Conservation (phyloP, 1,140 invertebrate species). For the Drosophila obscura region DNA sequence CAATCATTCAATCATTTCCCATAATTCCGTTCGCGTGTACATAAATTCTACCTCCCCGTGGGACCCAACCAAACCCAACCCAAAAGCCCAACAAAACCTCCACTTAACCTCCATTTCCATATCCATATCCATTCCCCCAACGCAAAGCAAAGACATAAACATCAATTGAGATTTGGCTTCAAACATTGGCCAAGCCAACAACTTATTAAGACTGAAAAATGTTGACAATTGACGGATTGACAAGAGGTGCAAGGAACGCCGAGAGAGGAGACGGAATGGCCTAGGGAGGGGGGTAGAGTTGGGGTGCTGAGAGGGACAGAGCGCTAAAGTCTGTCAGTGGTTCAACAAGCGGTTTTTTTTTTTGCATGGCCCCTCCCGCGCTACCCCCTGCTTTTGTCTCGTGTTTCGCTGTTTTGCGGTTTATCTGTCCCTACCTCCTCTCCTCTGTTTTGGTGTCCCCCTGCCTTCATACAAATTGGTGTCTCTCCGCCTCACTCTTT, state of each 20-base stretch:
- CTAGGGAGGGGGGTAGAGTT: background rate
- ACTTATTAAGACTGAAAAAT: conserved; percentile 60
- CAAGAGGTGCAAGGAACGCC: conserved; percentile 4
- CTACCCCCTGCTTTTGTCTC: conserved; percentile 18
- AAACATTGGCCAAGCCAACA: conserved; percentile 46
- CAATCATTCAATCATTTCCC: conserved; percentile 27
- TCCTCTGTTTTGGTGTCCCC: background rate
- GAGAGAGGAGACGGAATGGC: background rate
- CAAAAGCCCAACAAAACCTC: conserved; percentile 30
- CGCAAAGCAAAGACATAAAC: conserved; percentile 36
- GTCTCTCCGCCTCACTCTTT: too few relatives aligned
- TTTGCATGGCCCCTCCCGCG: too few relatives aligned
- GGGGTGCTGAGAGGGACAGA: conserved; percentile 5
- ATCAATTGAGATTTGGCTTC: conserved; percentile 48
- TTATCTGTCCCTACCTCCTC: conserved; percentile 8
- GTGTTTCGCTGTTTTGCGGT: conserved; percentile 31
- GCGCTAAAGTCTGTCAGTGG: conserved; percentile 30
- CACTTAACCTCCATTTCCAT: conserved; percentile 49
- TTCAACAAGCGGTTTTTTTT: conserved; percentile 39
- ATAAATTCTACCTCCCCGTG: conserved; percentile 35
- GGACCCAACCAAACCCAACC: conserved; percentile 23
- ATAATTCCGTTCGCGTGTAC: conserved; percentile 19
- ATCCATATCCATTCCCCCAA: conserved; percentile 27
- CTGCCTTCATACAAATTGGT: conserved; percentile 33
- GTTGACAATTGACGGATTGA: conserved; percentile 55